Evolutionary conservation across 2,113 vertebrate species (phyloP), one percentile per base, ranked within the genome.

Genomic region (Trochalopteron elliotii): DNA sequence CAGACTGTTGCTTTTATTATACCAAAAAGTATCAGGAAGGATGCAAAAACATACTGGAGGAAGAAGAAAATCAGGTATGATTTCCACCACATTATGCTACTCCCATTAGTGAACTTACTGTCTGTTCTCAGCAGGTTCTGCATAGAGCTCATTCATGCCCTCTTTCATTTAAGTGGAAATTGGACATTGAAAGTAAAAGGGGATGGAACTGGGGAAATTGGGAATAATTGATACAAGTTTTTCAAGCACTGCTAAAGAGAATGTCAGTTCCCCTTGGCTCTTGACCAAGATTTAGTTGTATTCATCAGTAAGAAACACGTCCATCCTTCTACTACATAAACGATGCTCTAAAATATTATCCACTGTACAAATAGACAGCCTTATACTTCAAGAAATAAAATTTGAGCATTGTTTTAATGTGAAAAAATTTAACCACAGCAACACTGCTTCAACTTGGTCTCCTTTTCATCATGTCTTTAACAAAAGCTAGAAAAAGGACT

Each of bases 371-470:
- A 49, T 56, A 61, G 14, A 57, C 37, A 70, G 56, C 12, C 27
- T 56, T 37, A 39, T 11, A 40, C 24, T 39, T 35, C n/a, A 52
- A 57, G 37, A 31, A 91, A 72, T 56, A 75, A 76, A 75, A 76
- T 18, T 3, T 63, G 40, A 82, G 28, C 53, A 68, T 55, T 86
- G n/a, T 91, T 96, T 90, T 68, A 93, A 75, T 18, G 44, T 72
- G 49, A 78, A 91, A 95, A 75, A 67, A 42, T 7, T 12, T 47
- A 82, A 91, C 49, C 75, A 82, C 78, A 96, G 49, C 42, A 93
- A 82, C 56, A 64, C 10, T 60, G 22, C 40, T 87, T 70, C 47
- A 87, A 39, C 31, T 89, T 63, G 31, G 11, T 93, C 59, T 74
- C 56, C 37, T 88, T 94, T 88, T 88, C 60, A 78, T 85, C 61